Evolutionary conservation across 2,888 invertebrate species (phyloP).

Genomic region (Lasioglossum zephyrum): DNA sequence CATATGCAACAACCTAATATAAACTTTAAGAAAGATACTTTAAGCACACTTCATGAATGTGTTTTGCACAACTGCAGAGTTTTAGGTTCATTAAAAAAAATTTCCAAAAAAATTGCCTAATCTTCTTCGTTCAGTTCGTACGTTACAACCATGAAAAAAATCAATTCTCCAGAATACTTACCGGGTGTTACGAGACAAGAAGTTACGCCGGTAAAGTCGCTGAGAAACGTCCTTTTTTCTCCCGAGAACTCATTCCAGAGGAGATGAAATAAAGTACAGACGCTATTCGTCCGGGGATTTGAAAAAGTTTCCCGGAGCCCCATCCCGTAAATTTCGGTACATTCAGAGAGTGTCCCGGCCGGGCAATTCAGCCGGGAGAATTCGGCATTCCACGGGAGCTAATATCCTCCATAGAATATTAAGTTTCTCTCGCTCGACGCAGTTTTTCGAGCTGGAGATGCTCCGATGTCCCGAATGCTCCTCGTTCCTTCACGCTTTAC

Average conservation of each 20-base stretch:
- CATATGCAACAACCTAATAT: too few relatives aligned
- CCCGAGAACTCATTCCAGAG: neutral
- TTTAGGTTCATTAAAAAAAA: too few relatives aligned
- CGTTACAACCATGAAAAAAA: neutral
- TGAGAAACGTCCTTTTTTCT: neutral
- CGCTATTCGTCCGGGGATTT: neutral
- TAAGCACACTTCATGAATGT: too few relatives aligned
- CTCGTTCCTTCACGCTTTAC: constrained; percentile 1
- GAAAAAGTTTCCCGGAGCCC: constrained; percentile 36
- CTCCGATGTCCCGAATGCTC: neutral
- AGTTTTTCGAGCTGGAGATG: constrained; percentile 10
- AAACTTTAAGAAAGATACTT: too few relatives aligned
- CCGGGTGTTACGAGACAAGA: neutral
- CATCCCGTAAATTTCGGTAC: constrained; percentile 43
- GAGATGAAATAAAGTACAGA: constrained; percentile 6
- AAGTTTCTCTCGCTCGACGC: constrained; percentile 6
- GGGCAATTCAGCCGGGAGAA: constrained; percentile 24
- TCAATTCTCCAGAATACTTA: neutral
- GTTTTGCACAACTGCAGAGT: too few relatives aligned
- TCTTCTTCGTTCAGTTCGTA: too few relatives aligned
- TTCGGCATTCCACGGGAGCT: constrained; percentile 24
- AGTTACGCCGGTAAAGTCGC: neutral
- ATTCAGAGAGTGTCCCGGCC: constrained; percentile 13
- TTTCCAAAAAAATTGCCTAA: too few relatives aligned
- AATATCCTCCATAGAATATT: constrained; percentile 44